Base-by-base conservation (phyloP, 2,888 invertebrate species). In the Rapana venosa region DNA sequence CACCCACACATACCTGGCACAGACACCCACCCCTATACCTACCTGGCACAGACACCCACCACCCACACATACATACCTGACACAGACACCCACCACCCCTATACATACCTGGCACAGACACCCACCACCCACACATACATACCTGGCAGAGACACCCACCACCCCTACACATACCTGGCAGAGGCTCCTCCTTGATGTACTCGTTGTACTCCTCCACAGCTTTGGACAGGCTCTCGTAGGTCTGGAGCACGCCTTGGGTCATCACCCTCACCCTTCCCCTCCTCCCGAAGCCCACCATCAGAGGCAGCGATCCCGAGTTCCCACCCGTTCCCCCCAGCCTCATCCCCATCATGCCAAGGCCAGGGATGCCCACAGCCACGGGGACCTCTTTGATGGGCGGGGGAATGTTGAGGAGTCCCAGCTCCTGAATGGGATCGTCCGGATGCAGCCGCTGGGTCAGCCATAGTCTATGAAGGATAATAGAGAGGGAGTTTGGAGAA, bases 361-460 rank as follows among this genome's bases (percentile, higher is more conserved):
- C 66, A 1, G 22, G 0, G 74, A 35, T 11, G 36, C 36, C 87
- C 30, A 84, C 56, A 30, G 70, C 35, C 32, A 89, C 84, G 0
- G 89, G 87, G 56, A 91, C 61, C 66, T 91, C 88, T 32, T 87
- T 90, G 81, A 91, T 91, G 77, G 91, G 90, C 4, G 94, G 94
- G 0, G 93, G 90, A 20, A 93, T 90, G 90, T 93, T 94, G 36
- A 92, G 87, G 20, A 94, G 84, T 32, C 93, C 93, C 0, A 94
- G 89, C 87, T 94, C 93, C 88, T 94, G 94, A 0, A 91, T 90
- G 0, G 91, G 88, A 15, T 90, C 90, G 0, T 89, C 87, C 5
- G 91, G 90, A 35, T 90, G 91, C 0, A 90, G 36, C 61, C 92
- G 93, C 87, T 91, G 91, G 2, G 93, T 93, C 66, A 94, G 87